Base-by-base conservation (phyloP, 2,797 vertebrate species). In the Syngnathus acus region DNA sequence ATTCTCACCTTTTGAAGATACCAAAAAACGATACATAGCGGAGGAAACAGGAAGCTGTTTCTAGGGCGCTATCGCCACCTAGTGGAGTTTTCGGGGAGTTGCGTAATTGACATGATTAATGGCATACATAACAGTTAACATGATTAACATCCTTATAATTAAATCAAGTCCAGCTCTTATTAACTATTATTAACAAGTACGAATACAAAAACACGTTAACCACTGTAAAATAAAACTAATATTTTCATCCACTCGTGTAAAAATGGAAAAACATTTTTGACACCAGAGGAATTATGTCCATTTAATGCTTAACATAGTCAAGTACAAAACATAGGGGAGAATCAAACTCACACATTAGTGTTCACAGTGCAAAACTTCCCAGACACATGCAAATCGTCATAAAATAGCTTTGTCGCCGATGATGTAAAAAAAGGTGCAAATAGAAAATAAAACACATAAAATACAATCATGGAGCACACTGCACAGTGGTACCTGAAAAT, bases 351-450 rank as follows among this genome's bases (percentile, higher is more conserved):
- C 57, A 59, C 6, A n/a, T 21, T 10, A 61, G 38, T 61, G 60
- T 43, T 62, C 23, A n/a, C 43, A 64, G 62, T 64, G 45, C 62
- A 64, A 50, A 26, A 48, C 16, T 58, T 19, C 57, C 38, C 32
- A 39, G 19, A n/a, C 17, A 69, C 4, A 5, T 55, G 14, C 11
- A 11, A 53, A 53, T 23, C 9, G 5, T 16, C 2, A 9, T 43
- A 43, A 48, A 48, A 17, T 19, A 48, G 47, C 16, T 48, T 48
- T 21, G 21, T 9, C 21, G 3, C 1, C n/a, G 7, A 50, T 6
- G 48, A 21, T 23, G 23, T 21, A 53, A 53, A 53, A 51, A 53
- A 53, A n/a, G 48, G 50, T n/a, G 50, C 19, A n/a, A 50, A 50
- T 8, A 50, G 19, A 50, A 50, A 50, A 50, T n/a, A n/a, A n/a